Evolutionary conservation across 2,113 vertebrate species (phyloP).

Genomic region (Centropristis striata): DNA sequence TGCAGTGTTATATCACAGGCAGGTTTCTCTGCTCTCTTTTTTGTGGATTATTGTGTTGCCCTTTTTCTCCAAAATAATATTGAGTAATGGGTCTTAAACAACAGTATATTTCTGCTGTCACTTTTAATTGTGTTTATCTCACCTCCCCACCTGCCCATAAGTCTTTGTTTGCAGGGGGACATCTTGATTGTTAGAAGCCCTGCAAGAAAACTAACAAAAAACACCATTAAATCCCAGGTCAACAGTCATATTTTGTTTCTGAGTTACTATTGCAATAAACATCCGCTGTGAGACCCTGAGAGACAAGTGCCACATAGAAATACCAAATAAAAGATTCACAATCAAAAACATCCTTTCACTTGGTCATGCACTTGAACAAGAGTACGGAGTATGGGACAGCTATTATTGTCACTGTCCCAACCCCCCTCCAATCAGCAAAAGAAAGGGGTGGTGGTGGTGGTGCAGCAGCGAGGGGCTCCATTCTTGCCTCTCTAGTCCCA

Average conservation of each 20-base stretch:
- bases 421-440: constrained; percentile 71
- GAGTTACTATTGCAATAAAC: constrained; percentile 60
- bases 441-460: constrained; percentile 49
- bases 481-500: constrained; percentile 64
- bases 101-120: constrained; percentile 53
- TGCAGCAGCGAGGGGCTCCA: constrained; percentile 61
- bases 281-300: constrained; percentile 52
- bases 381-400: constrained; percentile 32
- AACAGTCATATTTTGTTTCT: constrained; percentile 67
- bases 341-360: constrained; percentile 37
- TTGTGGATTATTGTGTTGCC: background rate
- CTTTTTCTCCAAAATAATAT: constrained; percentile 34
- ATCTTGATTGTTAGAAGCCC: constrained; percentile 65
- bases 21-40: background rate
- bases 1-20: background rate
- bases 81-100: constrained; percentile 43
- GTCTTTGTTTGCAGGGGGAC: constrained; percentile 72
- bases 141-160: constrained; percentile 69
- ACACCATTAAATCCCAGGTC: constrained; percentile 62
- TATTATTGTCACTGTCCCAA: constrained; percentile 59
- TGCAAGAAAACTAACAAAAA: constrained; percentile 66
- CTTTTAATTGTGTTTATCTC: constrained; percentile 80
- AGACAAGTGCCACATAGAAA: constrained; percentile 53
- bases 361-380: constrained; percentile 74
- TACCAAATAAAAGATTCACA: constrained; percentile 63